Evolutionary conservation across 2,113 vertebrate genomes (phyloP), one percentile per base, ranked within the genome.

Genomic region (Symphodus melops): DNA sequence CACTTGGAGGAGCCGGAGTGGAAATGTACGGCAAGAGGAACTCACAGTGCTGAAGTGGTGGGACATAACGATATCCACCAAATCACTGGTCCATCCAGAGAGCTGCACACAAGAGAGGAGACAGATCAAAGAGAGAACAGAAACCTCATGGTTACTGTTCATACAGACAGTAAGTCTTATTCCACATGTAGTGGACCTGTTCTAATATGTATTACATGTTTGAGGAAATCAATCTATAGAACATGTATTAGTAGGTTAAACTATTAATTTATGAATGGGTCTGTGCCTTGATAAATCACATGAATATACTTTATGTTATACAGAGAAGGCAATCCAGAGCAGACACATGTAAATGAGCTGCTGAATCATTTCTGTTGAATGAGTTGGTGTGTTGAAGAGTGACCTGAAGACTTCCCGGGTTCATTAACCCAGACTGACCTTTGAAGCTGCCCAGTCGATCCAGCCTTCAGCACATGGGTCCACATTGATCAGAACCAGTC

Each of bases 361-460:
- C 37, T 86, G 0, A 74, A 80, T 82, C 36, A 84, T 86, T 79
- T 8, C 59, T 52, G n/a, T 13, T 41, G 1, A 41, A 41, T 41
- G 3, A 41, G 8, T 41, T 41, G 59, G 9, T 8, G 4, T 21
- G 56, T 6, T 52, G 37, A 53, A 58, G 56, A 36, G 21, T 1
- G 20, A 10, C 9, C 51, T 0, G 25, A 46, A 10, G 36, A 23
- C 20, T 39, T 1, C 20, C 37, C n/a, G 42, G 64, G 49, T 61
- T 59, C 49, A 21, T 41, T 0, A 33, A 14, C 41, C 41, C 17
- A 48, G 9, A 52, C 88, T 68, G 55, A 98, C 97, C 95, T 99
- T 99, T 62, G 97, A 97, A 72, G 96, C 96, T 64, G 98, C 98
- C 98, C 98, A 99, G 90, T 99, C 97, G 33, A 99, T 98, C 98